These are phyloP conservation scores for Callocephalon fimbriatum DNA, from an alignment of 2,113 vertebrate genomes.

Conservation along the genomic window DNA sequence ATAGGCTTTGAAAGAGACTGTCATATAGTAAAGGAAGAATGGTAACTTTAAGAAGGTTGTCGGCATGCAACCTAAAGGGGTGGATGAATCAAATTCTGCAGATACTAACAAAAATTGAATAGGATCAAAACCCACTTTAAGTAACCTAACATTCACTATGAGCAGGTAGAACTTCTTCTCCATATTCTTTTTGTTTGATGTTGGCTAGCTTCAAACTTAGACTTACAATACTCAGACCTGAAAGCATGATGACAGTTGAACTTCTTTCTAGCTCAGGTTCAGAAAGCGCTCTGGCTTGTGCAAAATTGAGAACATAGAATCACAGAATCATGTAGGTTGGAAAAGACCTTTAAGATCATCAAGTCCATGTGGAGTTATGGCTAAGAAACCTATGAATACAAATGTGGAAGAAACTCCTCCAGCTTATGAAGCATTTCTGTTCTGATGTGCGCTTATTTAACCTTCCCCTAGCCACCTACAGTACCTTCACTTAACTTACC, in stretches of 20 bases:
- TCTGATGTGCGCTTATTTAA: background rate
- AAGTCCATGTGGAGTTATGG: background rate
- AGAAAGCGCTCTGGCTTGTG: background rate
- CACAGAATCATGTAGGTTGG: background rate
- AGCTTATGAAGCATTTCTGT: background rate
- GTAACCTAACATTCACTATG: background rate
- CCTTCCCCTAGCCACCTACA: background rate
- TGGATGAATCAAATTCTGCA: background rate
- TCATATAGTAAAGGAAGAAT: background rate
- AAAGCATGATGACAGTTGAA: background rate
- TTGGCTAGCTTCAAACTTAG: background rate
- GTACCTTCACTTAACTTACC: background rate
- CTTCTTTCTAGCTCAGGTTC: background rate
- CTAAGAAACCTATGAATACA: background rate
- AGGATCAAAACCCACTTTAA: background rate
- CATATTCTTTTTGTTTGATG: background rate
- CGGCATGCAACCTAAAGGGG: background rate
- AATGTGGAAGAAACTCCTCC: background rate
- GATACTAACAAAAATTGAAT: background rate
- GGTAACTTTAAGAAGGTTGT: background rate
- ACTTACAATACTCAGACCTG: background rate
- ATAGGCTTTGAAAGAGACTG: background rate
- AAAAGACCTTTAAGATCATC: background rate
- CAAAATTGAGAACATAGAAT: background rate
- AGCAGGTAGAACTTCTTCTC: background rate